Conservation (phyloP, 2,888 invertebrate genomes). For the Metellina segmentata region DNA sequence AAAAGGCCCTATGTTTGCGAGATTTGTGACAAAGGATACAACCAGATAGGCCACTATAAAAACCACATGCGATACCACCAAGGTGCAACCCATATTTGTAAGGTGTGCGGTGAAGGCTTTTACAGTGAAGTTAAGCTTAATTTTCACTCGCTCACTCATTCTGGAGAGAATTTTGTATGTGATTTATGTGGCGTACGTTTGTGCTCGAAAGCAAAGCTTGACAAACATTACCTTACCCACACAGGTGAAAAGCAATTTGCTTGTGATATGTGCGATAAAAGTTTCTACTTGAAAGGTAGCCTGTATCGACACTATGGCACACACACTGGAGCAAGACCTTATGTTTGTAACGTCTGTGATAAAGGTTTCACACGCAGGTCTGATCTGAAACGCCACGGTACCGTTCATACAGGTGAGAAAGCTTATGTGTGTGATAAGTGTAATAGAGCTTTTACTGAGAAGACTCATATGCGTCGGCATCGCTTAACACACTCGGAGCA, state of each 20-base stretch:
- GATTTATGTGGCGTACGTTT: neutral
- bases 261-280: constrained; percentile 17
- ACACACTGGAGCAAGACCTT: neutral
- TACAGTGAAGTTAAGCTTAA: neutral
- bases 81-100: neutral
- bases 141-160: neutral
- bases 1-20: neutral
- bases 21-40: neutral
- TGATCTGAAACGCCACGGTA: neutral
- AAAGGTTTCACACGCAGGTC: constrained; percentile 2
- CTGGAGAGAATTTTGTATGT: neutral
- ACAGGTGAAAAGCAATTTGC: constrained; percentile 1
- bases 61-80: neutral
- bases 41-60: neutral
- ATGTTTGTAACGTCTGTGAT: neutral
- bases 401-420: neutral
- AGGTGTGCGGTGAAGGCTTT: neutral
- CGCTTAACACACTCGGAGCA: neutral
- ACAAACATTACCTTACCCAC: constrained; percentile 11
- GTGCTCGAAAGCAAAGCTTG: neutral
- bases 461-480: neutral
- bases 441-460: neutral
- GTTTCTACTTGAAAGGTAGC: neutral
- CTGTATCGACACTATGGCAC: neutral
- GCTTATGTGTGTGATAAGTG: neutral